Percentiles rank a stretch among this genome's conserved stretches.
phyloP scores from a whole-genome alignment of 1,140 invertebrate species.

The Episyrphus balteatus region DNA sequence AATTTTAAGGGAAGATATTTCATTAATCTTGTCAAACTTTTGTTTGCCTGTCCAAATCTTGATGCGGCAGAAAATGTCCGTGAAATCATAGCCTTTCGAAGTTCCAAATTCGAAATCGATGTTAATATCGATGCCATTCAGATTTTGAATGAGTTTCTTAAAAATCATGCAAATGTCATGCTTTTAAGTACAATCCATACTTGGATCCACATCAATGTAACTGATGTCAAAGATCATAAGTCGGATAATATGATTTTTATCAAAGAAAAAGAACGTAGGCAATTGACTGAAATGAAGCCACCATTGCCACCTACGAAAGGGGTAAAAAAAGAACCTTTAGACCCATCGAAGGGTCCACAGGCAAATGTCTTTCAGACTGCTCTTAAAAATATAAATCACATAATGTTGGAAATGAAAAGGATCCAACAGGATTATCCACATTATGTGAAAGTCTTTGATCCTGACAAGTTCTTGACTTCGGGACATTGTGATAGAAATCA shows the following conservation, averaged over 20 bases:
- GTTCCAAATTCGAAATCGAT: conserved; percentile 53
- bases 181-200: conserved; percentile 53
- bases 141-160: conserved; percentile 49
- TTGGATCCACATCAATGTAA: conserved; percentile 48
- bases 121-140: conserved; percentile 52
- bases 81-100: conserved; percentile 27
- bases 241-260: conserved; percentile 3
- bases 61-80: conserved; percentile 23
- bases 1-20: conserved; percentile 27
- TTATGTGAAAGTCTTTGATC: conserved; percentile 23
- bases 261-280: neutral
- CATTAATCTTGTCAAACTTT: conserved; percentile 27
- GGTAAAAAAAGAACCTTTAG: too few relatives aligned
- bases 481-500: conserved; percentile 21
- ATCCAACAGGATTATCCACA: conserved; percentile 10
- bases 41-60: conserved; percentile 25
- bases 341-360: too few relatives aligned
- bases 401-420: neutral
- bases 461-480: conserved; percentile 20
- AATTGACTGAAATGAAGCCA: neutral
- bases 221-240: conserved; percentile 32
- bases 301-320: too few relatives aligned
- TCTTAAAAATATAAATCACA: neutral
- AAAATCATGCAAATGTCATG: conserved; percentile 54
- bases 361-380: neutral